Evolutionary conservation across 2,797 vertebrate species (phyloP), one percentile per base, ranked within the genome.

Genomic region (Pipistrellus kuhlii): DNA sequence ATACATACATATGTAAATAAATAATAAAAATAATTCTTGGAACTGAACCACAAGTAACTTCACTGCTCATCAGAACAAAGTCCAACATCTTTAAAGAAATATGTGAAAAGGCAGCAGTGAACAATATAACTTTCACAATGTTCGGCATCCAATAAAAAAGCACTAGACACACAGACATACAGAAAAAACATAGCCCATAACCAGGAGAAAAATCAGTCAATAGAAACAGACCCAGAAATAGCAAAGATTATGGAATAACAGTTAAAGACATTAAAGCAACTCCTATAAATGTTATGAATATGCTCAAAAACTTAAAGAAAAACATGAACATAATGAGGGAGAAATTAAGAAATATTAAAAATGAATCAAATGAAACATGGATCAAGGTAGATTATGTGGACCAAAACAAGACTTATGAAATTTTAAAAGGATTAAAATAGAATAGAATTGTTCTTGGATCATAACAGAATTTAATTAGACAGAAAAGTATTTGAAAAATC

Each of bases 401-500:
- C 32, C 30, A 95, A 95, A 85, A 44, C 8, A 85, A 88, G 41
- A 68, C 21, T 94, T 88, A 91, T 5, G 46, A 55, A 90, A 90
- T 69, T 72, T 69, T 32, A 84, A 94, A 90, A 90, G 15, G 12
- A 88, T 51, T 91, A 86, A 93, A 85, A 92, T 73, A 9, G 57
- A 64, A 69, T 4, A 57, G 9, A 78, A 8, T 75, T 82, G 35
- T 62, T 83, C 59, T 71, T 53, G 41, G 38, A 69, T 81, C 53
- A 94, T 20, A 95, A 51, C 0, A 82, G 18, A 93, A 86, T 88
- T 91, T 81, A 94, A 77, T 92, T 44, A 86, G 13, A 82, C 18
- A 80, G 41, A 68, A 80, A 96, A 35, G 10, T 53, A 88, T 53
- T 25, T 71, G 51, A 85, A 96, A 96, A 95, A 82, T n/a, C 3